Evolutionary conservation across 2,113 vertebrate genomes (phyloP).

Genomic region (Leucosticte australis): DNA sequence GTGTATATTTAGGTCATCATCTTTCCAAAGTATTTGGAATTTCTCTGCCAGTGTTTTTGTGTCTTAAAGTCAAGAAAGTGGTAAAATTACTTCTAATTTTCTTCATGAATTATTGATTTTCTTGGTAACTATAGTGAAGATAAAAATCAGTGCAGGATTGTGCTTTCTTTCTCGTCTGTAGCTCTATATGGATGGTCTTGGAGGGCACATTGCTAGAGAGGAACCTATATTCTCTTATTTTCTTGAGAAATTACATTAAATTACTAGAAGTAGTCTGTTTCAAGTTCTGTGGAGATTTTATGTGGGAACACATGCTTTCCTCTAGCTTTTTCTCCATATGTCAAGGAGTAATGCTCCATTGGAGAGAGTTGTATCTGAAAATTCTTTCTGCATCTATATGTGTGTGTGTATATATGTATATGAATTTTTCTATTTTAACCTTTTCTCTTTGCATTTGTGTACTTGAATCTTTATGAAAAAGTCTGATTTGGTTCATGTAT

Average conservation of each 20-base stretch:
- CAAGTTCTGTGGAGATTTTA: neutral
- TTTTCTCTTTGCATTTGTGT: neutral
- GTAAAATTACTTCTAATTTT: neutral
- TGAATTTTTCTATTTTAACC: neutral
- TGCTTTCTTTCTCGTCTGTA: neutral
- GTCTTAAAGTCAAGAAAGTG: neutral
- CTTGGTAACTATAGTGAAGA: neutral
- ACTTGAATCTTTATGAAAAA: neutral
- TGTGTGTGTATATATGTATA: neutral
- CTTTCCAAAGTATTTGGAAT: neutral
- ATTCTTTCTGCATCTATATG: neutral
- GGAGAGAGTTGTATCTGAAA: neutral
- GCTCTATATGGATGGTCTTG: neutral
- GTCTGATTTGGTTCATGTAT: neutral
- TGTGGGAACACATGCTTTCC: neutral
- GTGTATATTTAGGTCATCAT: neutral
- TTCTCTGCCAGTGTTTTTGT: neutral
- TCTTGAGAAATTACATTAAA: neutral
- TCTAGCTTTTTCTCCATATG: neutral
- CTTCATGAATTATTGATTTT: neutral
- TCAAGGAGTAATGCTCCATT: neutral
- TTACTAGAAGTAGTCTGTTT: neutral
- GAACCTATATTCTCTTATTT: neutral
- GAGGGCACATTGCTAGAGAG: neutral
- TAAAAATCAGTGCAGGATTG: neutral